Evolutionary conservation across 2,797 vertebrate genomes (phyloP).

Genomic region (Nyctalus aviator): DNA sequence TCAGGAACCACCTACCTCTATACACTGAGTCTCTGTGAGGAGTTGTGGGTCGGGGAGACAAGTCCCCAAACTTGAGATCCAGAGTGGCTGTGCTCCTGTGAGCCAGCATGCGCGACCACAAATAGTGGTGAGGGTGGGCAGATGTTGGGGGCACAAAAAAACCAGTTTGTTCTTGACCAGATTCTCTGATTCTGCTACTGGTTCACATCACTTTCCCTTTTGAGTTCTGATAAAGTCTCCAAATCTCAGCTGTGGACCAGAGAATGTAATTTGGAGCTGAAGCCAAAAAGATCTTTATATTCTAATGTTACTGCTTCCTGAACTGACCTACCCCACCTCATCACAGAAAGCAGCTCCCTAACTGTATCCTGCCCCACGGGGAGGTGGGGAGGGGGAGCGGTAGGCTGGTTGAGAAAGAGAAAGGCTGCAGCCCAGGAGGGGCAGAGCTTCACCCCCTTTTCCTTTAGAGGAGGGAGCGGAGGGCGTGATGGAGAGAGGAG

Average conservation of each 20-base stretch:
- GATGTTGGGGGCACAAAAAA: background rate
- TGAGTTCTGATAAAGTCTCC: background rate
- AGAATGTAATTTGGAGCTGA: background rate
- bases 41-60: background rate
- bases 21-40: background rate
- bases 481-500: background rate
- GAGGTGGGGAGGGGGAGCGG: background rate
- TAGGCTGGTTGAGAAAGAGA: background rate
- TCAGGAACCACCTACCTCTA: background rate
- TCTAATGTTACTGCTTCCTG: background rate
- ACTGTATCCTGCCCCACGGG: fast-evolving
- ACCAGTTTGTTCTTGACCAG: background rate
- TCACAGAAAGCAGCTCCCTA: background rate
- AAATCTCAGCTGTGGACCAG: background rate
- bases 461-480: no score
- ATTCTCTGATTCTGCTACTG: background rate
- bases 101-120: background rate
- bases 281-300: background rate
- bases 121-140: background rate
- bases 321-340: background rate
- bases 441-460: background rate
- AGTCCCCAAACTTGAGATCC: background rate
- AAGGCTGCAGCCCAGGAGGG: no score
- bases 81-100: background rate
- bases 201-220: background rate